These are phyloP conservation scores for Heliopora coerulea DNA, from an alignment of 92 coral and sea anemone genomes.

Conservation along the genomic window DNA sequence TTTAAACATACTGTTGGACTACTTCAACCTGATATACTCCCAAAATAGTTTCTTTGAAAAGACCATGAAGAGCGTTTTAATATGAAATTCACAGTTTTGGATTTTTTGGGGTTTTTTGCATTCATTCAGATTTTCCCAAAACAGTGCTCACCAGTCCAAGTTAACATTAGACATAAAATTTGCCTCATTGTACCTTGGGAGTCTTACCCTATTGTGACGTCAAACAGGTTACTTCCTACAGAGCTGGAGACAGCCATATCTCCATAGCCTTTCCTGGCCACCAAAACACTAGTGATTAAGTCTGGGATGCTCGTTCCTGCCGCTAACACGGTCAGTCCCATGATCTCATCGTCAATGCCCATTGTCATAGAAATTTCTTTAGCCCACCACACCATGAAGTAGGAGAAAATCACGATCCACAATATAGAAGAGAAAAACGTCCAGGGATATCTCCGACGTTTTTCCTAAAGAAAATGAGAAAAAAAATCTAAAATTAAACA, in stretches of 20 bases:
- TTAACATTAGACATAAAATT: too few species aligned
- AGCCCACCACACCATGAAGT: constrained; percentile 95
- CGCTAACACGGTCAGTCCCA: constrained; percentile 94
- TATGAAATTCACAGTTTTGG: too few species aligned
- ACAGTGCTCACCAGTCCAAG: too few species aligned
- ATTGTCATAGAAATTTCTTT: constrained; percentile 76
- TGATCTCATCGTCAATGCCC: constrained; percentile 68
- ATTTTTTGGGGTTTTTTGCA: too few species aligned
- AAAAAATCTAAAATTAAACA: too few species aligned
- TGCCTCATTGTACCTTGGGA: too few species aligned
- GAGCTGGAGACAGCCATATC: constrained; percentile 99
- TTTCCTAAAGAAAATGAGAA: constrained; percentile 52
- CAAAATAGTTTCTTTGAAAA: too few species aligned
- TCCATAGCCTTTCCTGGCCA: constrained; percentile 96
- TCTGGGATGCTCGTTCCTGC: constrained; percentile 99
- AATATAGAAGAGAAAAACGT: constrained; percentile 72
- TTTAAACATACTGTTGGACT: too few species aligned
- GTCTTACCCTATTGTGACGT: constrained; percentile 84
- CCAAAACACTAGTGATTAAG: constrained; percentile 90
- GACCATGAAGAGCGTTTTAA: too few species aligned
- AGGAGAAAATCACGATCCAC: constrained; percentile 80
- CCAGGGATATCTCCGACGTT: constrained; percentile 67
- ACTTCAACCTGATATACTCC: too few species aligned
- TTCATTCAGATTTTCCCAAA: too few species aligned
- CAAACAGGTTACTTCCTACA: constrained; percentile 92